phyloP scores from a whole-genome alignment of 2,888 invertebrate species.

The Aleiodes alternator region DNA sequence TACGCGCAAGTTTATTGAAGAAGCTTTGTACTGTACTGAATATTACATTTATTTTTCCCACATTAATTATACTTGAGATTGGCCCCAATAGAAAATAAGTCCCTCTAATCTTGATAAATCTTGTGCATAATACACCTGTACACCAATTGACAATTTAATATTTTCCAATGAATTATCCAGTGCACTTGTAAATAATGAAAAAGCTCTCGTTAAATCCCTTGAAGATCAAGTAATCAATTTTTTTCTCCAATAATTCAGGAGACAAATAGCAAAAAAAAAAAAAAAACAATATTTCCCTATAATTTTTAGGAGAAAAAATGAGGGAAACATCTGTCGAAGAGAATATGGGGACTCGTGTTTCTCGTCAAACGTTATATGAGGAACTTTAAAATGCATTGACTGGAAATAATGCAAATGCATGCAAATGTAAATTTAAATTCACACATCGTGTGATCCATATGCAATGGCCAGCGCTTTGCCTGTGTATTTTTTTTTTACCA shows the following conservation, averaged over 20 bases:
- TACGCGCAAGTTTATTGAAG: background rate
- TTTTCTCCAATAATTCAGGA: background rate
- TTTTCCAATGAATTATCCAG: too few species aligned
- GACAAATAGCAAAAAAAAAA: too few species aligned
- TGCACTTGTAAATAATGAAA: too few species aligned
- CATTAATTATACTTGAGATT: constrained; percentile 57
- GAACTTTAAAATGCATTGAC: constrained; percentile 3
- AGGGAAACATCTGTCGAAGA: too few species aligned
- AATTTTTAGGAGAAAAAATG: too few species aligned
- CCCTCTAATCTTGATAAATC: constrained; percentile 25
- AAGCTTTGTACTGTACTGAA: constrained; percentile 28
- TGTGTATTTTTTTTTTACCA: background rate
- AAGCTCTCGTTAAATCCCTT: background rate
- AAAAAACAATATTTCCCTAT: too few species aligned
- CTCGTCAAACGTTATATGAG: too few species aligned
- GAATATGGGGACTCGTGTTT: too few species aligned
- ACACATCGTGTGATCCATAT: constrained; percentile 24
- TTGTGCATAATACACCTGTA: constrained; percentile 32
- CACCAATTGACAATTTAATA: background rate
- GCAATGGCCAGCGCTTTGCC: background rate
- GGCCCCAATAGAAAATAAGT: constrained; percentile 52
- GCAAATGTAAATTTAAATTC: constrained; percentile 20
- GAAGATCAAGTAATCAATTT: background rate
- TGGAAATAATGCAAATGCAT: constrained; percentile 21
- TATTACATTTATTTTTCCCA: constrained; percentile 52